Percentiles rank a stretch among this genome's conserved stretches.
Conservation (phyloP, 37 sponge, comb jelly and placozoan genomes). For the Amphimedon queenslandica region DNA sequence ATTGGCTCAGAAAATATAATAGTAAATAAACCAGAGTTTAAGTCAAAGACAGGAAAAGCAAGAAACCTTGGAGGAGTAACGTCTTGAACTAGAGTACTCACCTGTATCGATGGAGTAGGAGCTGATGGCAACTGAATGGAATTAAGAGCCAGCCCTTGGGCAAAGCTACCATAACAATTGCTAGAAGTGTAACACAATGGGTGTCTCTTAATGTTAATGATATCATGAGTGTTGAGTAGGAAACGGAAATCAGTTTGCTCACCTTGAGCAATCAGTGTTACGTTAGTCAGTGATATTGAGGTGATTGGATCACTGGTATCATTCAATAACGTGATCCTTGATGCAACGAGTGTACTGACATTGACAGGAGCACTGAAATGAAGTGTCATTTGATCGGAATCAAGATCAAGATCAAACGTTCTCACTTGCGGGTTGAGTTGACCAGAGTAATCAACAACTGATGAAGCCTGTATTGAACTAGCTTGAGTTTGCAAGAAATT, state of each 20-base stretch:
- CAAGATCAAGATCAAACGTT: slow-evolving; percentile 41
- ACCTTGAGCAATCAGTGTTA: neutral
- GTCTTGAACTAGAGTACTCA: slow-evolving; percentile 2
- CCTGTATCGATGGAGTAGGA: neutral
- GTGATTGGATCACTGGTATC: neutral
- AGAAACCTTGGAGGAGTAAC: slow-evolving; percentile 33
- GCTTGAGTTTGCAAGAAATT: neutral
- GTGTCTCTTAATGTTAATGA: slow-evolving; percentile 15
- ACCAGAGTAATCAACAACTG: neutral
- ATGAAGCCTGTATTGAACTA: neutral
- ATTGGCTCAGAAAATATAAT: slow-evolving; percentile 40
- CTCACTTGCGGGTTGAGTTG: slow-evolving; percentile 2
- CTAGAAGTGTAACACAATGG: slow-evolving; percentile 17
- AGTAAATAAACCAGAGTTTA: slow-evolving; percentile 24
- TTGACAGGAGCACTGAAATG: slow-evolving; percentile 13
- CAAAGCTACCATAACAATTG: slow-evolving; percentile 24
- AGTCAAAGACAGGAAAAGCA: slow-evolving; percentile 23
- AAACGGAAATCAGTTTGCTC: neutral
- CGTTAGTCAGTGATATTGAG: neutral
- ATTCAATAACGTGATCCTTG: slow-evolving; percentile 11
- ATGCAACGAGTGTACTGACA: slow-evolving; percentile 6
- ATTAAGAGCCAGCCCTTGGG: neutral
- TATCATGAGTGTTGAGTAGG: slow-evolving; percentile 1
- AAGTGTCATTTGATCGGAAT: slow-evolving; percentile 15
- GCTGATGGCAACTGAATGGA: neutral